Conservation (phyloP, 2,797 vertebrate species). For the Delichon dasypus region DNA sequence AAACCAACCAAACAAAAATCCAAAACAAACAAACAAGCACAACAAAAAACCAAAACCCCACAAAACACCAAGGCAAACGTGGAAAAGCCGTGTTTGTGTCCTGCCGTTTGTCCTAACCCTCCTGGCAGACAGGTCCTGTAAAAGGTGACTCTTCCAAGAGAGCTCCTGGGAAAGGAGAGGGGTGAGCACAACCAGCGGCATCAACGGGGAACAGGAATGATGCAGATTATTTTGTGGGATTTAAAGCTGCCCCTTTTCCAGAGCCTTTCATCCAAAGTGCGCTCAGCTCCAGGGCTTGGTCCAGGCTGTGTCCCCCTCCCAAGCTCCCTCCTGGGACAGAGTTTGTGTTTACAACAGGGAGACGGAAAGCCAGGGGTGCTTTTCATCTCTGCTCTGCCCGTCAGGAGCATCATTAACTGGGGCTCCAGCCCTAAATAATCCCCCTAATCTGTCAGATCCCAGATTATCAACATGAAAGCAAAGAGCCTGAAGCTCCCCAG, state of each 20-base stretch:
- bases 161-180: background rate
- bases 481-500: background rate
- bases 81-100: background rate
- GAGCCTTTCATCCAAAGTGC: background rate
- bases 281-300: background rate
- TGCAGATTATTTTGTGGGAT: background rate
- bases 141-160: background rate
- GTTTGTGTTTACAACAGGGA: background rate
- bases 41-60: too few relatives aligned
- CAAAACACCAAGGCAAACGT: background rate
- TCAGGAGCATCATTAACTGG: background rate
- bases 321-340: background rate
- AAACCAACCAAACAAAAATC: too few relatives aligned
- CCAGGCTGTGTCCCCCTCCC: background rate
- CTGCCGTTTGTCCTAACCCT: background rate
- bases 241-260: background rate
- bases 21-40: too few relatives aligned
- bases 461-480: background rate
- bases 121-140: background rate
- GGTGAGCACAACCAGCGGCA: background rate
- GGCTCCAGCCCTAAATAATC: constrained; percentile 1
- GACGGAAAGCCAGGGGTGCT: background rate
- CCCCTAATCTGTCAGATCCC: background rate
- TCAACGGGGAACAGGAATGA: background rate
- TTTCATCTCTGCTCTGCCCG: background rate